phyloP scores from a whole-genome alignment of 35 echinoderm and acorn worm genomes.

The Anneissia japonica region DNA sequence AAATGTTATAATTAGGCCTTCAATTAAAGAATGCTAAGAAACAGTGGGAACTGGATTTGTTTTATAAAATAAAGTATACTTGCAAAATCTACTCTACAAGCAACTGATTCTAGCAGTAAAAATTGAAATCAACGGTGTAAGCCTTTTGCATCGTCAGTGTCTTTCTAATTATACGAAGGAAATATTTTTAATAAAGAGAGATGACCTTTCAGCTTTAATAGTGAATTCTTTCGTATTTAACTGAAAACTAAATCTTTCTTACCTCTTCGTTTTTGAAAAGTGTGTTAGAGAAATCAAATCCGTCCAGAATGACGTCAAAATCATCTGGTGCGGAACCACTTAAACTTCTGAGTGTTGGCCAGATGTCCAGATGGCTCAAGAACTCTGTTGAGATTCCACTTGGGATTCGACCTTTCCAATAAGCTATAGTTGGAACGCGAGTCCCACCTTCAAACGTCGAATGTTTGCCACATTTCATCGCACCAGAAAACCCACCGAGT shows the following conservation, averaged over 20 bases:
- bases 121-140: neutral
- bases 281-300: neutral
- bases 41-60: too few relatives aligned
- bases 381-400: neutral
- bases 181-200: neutral
- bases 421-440: slow-evolving; percentile 6
- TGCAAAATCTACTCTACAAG: neutral
- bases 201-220: neutral
- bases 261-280: neutral
- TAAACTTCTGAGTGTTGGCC: neutral
- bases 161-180: neutral
- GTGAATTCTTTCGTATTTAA: too few relatives aligned
- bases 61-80: neutral
- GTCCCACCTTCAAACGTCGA: slow-evolving; percentile 5
- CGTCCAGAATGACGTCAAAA: neutral
- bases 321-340: neutral
- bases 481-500: neutral
- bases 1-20: too few relatives aligned
- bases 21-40: too few relatives aligned
- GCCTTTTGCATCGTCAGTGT: neutral
- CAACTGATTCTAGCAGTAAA: neutral
- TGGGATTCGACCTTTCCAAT: neutral
- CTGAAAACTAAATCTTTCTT: neutral
- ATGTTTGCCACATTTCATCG: neutral
- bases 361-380: neutral